Evolutionary conservation across 2,888 invertebrate genomes (phyloP), one percentile per base, ranked within the genome.

Genomic region (Chloroclysta siterata): DNA sequence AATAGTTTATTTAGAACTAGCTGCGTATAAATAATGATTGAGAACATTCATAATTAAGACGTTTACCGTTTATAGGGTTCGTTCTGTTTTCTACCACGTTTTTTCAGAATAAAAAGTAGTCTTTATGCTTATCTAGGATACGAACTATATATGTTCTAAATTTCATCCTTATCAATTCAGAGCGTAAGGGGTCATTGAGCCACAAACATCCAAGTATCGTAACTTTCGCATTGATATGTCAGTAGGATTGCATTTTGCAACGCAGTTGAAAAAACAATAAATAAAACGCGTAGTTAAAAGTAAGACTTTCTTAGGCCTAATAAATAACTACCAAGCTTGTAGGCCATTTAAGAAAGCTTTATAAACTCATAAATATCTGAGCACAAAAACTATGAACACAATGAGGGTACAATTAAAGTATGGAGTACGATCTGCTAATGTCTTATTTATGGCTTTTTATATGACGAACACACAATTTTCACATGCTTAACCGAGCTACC

Each of bases 371-470:
- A 72, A 71, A 72, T 70, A 68, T 61, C 54, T 60, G 65, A 66
- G 60, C 67, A 69, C 82, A 81, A 87, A 87, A 87, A 88, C 73
- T 77, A 84, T 65, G 72, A 65, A 62, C 71, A 88, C 86, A 89
- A 89, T 83, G 76, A 74, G 72, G 74, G 77, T 76, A 78, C 80
- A 86, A 84, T 85, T 81, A 82, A 80, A 85, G 76, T 77, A 79
- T 58, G 73, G 69, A 66, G 72, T 85, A 90, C 82, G 90, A 92
- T 79, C 87, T 90, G 90, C 83, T 91, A 91, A 93, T 91, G 86
- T 88, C 87, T 85, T 92, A 92, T 93, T 93, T 93, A 93, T 92
- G 89, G 86, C 83, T 82, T 82, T 83, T 79, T 77, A 79, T 78
- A 73, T 80, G 81, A 85, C 78, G 79, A 77, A 82, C 84, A 90